Percentiles rank a stretch among this genome's conserved stretches.
phyloP scores from a whole-genome alignment of 2,888 invertebrate species.

The Hoplodrina ambigua region DNA sequence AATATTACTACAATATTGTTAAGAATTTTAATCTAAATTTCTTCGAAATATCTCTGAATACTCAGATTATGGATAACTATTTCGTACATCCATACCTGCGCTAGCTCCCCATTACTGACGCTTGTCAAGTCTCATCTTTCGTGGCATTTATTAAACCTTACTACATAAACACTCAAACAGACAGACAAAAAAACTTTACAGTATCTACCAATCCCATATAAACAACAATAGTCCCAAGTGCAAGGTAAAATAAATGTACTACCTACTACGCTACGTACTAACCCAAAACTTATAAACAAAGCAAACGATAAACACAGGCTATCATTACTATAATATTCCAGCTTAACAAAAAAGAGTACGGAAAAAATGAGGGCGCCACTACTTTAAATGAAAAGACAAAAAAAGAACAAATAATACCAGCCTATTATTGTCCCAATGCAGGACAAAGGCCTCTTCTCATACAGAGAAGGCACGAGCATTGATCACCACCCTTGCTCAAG shows the following conservation, averaged over 20 bases:
- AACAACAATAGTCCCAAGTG: not conserved
- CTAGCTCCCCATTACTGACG: no score
- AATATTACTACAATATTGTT: no score
- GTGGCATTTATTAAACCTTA: not conserved
- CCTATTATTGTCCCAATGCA: no score
- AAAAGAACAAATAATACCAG: not conserved
- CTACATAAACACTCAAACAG: not conserved
- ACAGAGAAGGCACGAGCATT: no score
- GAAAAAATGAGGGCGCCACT: not conserved
- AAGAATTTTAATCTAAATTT: no score
- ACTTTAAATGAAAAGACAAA: not conserved
- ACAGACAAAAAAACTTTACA: not conserved
- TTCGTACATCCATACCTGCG: no score
- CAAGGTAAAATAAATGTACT: not conserved
- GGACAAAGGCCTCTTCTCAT: no score
- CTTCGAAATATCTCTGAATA: no score
- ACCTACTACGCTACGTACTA: not conserved
- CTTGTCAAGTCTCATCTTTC: no score
- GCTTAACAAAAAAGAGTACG: not conserved
- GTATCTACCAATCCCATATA: not conserved
- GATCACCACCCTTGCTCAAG: no score
- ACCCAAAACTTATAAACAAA: not conserved
- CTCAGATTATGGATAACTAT: no score
- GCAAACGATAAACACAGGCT: not conserved
- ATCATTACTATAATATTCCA: not conserved